phyloP scores from a whole-genome alignment of 2,888 invertebrate genomes.

The Petrophora chlorosata region DNA sequence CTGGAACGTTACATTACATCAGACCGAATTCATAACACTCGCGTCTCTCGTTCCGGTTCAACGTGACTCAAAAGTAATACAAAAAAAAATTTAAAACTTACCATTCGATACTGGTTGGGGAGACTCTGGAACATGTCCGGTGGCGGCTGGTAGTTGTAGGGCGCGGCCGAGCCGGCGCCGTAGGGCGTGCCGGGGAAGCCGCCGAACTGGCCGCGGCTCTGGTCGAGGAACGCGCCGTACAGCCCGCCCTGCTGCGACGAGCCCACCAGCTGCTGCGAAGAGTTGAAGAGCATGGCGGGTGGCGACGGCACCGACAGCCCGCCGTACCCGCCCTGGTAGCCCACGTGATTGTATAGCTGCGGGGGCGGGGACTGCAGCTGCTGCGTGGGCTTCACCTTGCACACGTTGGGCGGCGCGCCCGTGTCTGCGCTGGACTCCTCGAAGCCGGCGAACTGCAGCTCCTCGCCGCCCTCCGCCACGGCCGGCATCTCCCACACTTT shows the following conservation, averaged over 20 bases:
- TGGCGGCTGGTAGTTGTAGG: conserved; percentile 91
- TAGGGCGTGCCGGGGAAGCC: conserved; percentile 89
- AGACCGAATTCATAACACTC: too few species aligned
- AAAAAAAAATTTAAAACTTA: conserved; percentile 41
- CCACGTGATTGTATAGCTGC: conserved; percentile 86
- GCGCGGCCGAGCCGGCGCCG: conserved; percentile 86
- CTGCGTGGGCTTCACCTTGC: conserved; percentile 93
- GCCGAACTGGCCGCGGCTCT: conserved; percentile 91
- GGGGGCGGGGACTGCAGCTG: conserved; percentile 89
- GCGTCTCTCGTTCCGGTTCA: too few species aligned
- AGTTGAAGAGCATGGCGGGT: conserved; percentile 92
- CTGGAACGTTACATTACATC: conserved; percentile 36
- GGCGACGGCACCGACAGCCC: conserved; percentile 94
- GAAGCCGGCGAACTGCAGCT: conserved; percentile 72
- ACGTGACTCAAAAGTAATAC: too few species aligned
- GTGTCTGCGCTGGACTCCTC: conserved; percentile 74
- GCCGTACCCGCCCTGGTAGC: conserved; percentile 90
- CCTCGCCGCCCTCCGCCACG: conserved; percentile 85
- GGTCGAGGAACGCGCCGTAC: conserved; percentile 92
- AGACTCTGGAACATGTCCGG: conserved; percentile 80
- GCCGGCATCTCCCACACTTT: conserved; percentile 94
- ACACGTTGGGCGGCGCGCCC: conserved; percentile 87
- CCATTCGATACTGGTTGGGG: conserved; percentile 78
- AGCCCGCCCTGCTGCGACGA: conserved; percentile 88
- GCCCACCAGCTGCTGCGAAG: conserved; percentile 85